Evolutionary conservation across 2,888 invertebrate genomes (phyloP).

Genomic region (Lacanobia wlatinum): DNA sequence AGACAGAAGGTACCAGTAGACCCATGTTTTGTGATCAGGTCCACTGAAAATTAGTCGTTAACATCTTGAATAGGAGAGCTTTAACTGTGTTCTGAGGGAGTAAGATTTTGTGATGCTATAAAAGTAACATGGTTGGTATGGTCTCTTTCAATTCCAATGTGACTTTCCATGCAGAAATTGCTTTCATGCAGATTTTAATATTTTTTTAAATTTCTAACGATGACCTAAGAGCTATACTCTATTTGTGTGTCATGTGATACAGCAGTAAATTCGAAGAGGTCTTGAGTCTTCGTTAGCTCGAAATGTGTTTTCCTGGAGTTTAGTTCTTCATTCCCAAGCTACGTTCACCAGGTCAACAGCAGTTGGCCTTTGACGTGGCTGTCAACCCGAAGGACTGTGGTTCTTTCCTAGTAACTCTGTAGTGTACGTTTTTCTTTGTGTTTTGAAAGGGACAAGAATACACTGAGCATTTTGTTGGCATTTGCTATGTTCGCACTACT

Average conservation of each 20-base stretch:
- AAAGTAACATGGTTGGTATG: neutral
- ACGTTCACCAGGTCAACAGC: neutral
- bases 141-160: too few relatives aligned
- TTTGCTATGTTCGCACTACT: slow-evolving; percentile 10
- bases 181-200: too few relatives aligned
- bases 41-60: slow-evolving; percentile 1
- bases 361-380: neutral
- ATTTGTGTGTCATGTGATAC: too few relatives aligned
- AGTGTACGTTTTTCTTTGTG: neutral
- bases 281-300: too few relatives aligned
- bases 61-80: neutral
- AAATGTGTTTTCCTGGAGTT: too few relatives aligned
- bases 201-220: too few relatives aligned
- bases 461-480: neutral
- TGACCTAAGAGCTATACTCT: too few relatives aligned
- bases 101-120: neutral
- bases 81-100: neutral
- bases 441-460: slow-evolving; percentile 14
- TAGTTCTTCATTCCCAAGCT: neutral
- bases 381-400: too few relatives aligned
- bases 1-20: slow-evolving; percentile 2
- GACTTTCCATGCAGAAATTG: too few relatives aligned
- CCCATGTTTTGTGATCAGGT: neutral
- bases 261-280: too few relatives aligned
- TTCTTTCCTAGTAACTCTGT: neutral